These are phyloP conservation scores for Geopemphigus sp. DNA, from an alignment of 1,140 invertebrate genomes.

Conservation along the genomic window DNA sequence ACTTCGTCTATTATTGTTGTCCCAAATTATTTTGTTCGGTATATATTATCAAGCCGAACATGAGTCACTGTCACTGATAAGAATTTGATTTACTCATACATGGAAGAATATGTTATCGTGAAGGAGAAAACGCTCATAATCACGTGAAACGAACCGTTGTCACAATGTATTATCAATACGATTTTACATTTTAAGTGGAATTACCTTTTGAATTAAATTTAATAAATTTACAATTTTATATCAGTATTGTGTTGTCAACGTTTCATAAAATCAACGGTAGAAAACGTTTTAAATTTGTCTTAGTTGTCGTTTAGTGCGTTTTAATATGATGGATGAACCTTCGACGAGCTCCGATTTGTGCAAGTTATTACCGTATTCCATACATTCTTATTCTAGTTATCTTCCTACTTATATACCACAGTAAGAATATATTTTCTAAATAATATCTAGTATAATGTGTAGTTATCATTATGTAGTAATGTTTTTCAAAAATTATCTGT, in stretches of 20 bases:
- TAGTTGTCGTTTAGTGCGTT: background rate
- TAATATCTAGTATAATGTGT: background rate
- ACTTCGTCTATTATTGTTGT: too few species aligned
- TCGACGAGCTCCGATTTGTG: slow-evolving; percentile 26
- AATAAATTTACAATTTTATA: background rate
- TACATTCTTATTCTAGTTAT: slow-evolving; percentile 49
- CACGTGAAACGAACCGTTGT: background rate
- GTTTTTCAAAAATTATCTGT: background rate
- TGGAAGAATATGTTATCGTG: background rate
- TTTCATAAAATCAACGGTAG: background rate
- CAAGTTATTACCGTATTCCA: slow-evolving; percentile 39
- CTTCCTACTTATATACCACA: slow-evolving; percentile 44
- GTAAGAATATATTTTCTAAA: slow-evolving; percentile 23
- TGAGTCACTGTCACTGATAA: slow-evolving; percentile 6
- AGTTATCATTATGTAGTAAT: background rate
- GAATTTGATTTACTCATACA: too few species aligned
- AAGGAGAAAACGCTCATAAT: background rate
- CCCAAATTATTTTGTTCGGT: too few species aligned
- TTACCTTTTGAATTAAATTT: background rate
- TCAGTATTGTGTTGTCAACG: too few species aligned
- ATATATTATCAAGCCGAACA: background rate
- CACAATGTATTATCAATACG: background rate
- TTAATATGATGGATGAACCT: slow-evolving; percentile 27
- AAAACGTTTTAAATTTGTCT: background rate
- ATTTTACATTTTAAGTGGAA: background rate